A percentile compares a stretch with the other conserved stretches of the same genome.
Evolutionary conservation across 2,888 invertebrate species (phyloP).

Genomic region (Luperina testacea): DNA sequence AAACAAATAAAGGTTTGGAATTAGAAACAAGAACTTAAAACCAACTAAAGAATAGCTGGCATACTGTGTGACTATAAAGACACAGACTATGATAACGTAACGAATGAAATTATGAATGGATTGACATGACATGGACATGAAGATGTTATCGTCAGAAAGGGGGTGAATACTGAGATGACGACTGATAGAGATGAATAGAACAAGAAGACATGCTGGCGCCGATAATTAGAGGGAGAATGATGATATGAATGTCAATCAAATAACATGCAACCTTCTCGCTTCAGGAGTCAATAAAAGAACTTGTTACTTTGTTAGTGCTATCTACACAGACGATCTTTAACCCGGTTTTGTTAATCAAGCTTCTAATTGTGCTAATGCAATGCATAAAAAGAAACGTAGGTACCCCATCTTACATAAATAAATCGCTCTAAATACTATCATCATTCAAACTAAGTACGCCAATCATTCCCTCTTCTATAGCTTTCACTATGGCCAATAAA

Average conservation of each 20-base stretch:
- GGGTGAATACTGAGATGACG: neutral
- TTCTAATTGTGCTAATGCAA: slow-evolving; percentile 18
- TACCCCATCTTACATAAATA: slow-evolving; percentile 31
- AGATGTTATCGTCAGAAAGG: neutral
- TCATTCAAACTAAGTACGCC: slow-evolving; percentile 30
- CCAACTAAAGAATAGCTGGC: neutral
- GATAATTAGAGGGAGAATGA: neutral
- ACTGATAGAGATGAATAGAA: neutral
- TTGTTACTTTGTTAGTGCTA: slow-evolving; percentile 1
- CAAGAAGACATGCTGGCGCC: neutral
- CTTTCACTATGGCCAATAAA: slow-evolving; percentile 44
- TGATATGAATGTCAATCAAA: neutral
- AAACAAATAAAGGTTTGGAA: neutral
- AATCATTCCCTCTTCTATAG: slow-evolving; percentile 15
- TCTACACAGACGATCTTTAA: slow-evolving; percentile 11
- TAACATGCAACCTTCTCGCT: slow-evolving; percentile 12
- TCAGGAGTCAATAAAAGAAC: slow-evolving; percentile 16
- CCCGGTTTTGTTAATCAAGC: slow-evolving; percentile 27
- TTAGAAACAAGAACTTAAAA: neutral
- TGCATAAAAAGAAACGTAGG: slow-evolving; percentile 16
- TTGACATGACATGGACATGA: neutral
- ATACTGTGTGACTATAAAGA: neutral
- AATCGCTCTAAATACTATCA: slow-evolving; percentile 22
- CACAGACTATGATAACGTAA: neutral
- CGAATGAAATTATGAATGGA: neutral